These are phyloP conservation scores for Sebastiscus albofasciatus DNA, from an alignment of 2,797 vertebrate genomes.

Conservation along the genomic window DNA sequence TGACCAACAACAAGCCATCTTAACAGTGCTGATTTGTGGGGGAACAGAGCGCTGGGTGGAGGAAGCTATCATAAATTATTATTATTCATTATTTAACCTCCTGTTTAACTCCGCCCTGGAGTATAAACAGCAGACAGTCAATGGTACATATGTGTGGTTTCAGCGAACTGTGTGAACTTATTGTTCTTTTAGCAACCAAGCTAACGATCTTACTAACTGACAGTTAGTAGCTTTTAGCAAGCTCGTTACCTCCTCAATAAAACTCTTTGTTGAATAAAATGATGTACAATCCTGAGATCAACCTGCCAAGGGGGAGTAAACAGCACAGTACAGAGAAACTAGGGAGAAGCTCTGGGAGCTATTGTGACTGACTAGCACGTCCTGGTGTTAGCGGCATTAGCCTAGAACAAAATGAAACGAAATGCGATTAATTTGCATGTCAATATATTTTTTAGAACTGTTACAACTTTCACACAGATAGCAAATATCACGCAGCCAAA, in stretches of 20 bases:
- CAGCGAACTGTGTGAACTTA: neutral
- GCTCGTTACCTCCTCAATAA: neutral
- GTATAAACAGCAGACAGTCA: no score
- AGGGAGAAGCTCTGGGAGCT: neutral
- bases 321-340: neutral
- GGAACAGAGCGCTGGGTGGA: neutral
- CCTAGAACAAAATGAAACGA: no score
- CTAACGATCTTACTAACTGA: no score
- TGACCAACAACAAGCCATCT: neutral
- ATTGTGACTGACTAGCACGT: neutral
- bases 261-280: neutral
- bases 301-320: neutral
- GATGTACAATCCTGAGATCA: neutral
- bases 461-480: no score
- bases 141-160: neutral
- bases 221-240: neutral
- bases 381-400: neutral
- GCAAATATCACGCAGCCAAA: no score
- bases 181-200: no score
- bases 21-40: neutral
- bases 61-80: neutral
- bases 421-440: no score
- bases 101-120: no score
- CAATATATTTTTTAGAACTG: no score
- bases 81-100: no score